Conservation (phyloP, 2,113 vertebrate genomes). For the Nibea coibor region DNA sequence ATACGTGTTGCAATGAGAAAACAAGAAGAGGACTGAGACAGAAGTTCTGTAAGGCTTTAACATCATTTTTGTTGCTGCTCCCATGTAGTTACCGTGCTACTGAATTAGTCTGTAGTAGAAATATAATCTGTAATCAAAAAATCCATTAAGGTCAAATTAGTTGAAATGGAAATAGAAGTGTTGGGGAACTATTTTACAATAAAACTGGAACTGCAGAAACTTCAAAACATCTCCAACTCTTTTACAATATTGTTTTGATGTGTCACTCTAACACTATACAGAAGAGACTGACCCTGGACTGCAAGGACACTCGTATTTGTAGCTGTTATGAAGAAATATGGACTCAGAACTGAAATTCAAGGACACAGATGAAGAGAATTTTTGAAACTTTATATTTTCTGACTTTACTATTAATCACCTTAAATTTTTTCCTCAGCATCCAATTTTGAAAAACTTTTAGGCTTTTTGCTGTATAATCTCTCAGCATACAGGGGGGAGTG, state of each 20-base stretch:
- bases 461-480: background rate
- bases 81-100: background rate
- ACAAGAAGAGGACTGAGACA: background rate
- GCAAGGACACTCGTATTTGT: constrained; percentile 5
- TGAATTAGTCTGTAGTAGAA: background rate
- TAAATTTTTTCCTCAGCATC: too few relatives aligned
- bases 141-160: background rate
- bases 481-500: background rate
- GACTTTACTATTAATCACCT: background rate
- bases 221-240: background rate
- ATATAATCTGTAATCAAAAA: background rate
- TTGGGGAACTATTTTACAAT: background rate
- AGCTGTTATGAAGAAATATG: background rate
- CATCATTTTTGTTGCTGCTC: background rate
- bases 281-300: constrained; percentile 10
- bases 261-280: background rate
- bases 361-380: background rate
- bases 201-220: background rate
- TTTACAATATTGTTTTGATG: background rate
- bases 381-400: background rate
- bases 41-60: background rate
- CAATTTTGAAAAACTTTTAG: background rate
- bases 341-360: background rate
- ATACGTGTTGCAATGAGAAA: background rate
- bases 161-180: background rate